Evolutionary conservation across 2,888 invertebrate genomes (phyloP), one percentile per base, ranked within the genome.

Genomic region (Cosmia trapezina): DNA sequence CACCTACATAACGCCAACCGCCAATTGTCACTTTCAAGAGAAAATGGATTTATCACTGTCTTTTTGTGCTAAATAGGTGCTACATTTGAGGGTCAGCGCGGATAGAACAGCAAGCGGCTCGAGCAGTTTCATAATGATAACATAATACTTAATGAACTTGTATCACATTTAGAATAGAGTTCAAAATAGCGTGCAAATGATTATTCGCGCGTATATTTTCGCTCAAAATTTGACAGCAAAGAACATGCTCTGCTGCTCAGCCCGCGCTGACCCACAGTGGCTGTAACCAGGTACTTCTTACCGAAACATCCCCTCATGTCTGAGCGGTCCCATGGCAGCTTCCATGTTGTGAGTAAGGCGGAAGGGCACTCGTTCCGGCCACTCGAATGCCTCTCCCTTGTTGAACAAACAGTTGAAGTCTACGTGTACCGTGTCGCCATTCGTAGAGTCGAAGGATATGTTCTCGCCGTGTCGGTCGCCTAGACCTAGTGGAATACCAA

Each of bases 321-420:
- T 98, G 56, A 99, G 96, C 0, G 99, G 98, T 0, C 99, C 99
- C 99, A 99, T 99, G 4, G 99, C 99, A 56, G 98, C 97, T 53
- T 98, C 97, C 99, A 99, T 99, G 90, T 99, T 99, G 80, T 98
- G 99, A 0, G 99, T 99, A 69, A 99, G 96, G 0, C 99, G 97
- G 94, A 99, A 99, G 0, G 99, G 99, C 19, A 99, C 98, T 70
- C 97, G 93, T 93, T 99, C 99, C 0, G 99, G 98, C 97, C 98
- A 98, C 67, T 98, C 98, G 90, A 99, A 98, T 0, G 97, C 96
- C 92, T 98, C 98, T 92, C 98, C 98, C 96, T 97, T 98, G 94
- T 99, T 99, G 94, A 99, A 99, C 22, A 99, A 96, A 90, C 99
- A 99, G 94, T 99, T 99, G 93, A 99, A 99, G 94, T 99, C 99